Evolutionary conservation across 2,888 invertebrate genomes (phyloP), one percentile per base, ranked within the genome.

Genomic region (Scaptomyza cyrtandrae): DNA sequence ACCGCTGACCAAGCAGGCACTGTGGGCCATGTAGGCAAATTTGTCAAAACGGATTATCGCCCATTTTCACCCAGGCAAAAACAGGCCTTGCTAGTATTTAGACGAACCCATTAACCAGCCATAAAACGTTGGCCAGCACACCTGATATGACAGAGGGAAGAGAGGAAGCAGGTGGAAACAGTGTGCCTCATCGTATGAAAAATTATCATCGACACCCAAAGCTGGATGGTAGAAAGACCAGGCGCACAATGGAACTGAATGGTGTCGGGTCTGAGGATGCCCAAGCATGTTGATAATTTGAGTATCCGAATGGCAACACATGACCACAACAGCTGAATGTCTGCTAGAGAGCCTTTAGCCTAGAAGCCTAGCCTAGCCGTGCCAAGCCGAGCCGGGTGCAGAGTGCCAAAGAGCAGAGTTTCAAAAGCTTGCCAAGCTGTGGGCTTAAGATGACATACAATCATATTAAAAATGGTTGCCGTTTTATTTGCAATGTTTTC

Each of bases 401-500:
- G 11, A 49, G 63, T 50, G 61, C 59, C 49, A 59, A 53, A 16
- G 53, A 56, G 73, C 45, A 55, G 41, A 49, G 50, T 55, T 43
- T 59, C 49, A 48, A 61, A 43, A 55, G 49, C 56, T 71, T 57
- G 59, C 74, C 48, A 78, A 56, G 71, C 79, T 72, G 86, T 77
- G 71, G 80, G 87, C 88, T 84, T 84, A 84, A 85, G 84, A 90
- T 89, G 90, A 88, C 90, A 89, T 78, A 89, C 90, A 90, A 89
- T 90, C 85, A 86, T 85, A 85, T 89, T 89, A 89, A 89, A 89
- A 89, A 89, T 89, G 89, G 89, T 84, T 87, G 90, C 89, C 86
- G 85, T 90, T 89, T 89, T 81, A 75, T 79, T 81, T 82, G 86
- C 89, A 78, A 89, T 88, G 77, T 90, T 84, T 88, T 84, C 66